Evolutionary conservation across 2,888 invertebrate species (phyloP), one percentile per base, ranked within the genome.

Genomic region (Cistogaster globosa): DNA sequence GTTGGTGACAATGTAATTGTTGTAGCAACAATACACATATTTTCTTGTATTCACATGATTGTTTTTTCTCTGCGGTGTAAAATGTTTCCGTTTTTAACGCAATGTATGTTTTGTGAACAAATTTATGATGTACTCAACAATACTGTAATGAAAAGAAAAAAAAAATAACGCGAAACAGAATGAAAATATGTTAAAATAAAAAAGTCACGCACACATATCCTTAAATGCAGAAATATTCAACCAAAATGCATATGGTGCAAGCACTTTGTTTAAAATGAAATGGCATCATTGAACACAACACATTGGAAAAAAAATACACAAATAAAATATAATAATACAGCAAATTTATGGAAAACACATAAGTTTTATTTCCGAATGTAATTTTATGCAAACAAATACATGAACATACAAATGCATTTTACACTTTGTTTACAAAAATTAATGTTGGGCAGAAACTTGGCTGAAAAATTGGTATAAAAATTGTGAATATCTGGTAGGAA

Each of bases 1-100:
- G 81, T 85, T 85, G 81, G 53, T 78, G 81, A 45, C 78, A 85
- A 85, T 85, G 85, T 78, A 85, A 85, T 82, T 82, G 85, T 75
- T 85, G 81, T 63, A 78, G 65, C 74, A 82, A 55, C 74, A 69
- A 78, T 55, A 69, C 65, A 58, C 48, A 67, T 57, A 71, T 81
- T 55, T 51, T 58, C 32, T 51, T 65, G 58, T 69, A 69, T 38
- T 62, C 76, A 76, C 72, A 76, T 62, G 81, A 72, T 82, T 55
- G 68, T 74, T 85, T 76, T 26, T 77, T 81, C 81, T 62, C 63
- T 81, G 81, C 74, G 84, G 81, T 81, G 74, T 74, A 79, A 85
- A 85, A 75, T 79, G 85, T 82, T 82, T 85, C 85, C 85, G 82
- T 67, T 85, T 82, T 75, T 60, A 82, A 81, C 74, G 68, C 72